Evolutionary conservation across 1,140 invertebrate genomes (phyloP), one percentile per base, ranked within the genome.

Genomic region (Holotrichia oblita): DNA sequence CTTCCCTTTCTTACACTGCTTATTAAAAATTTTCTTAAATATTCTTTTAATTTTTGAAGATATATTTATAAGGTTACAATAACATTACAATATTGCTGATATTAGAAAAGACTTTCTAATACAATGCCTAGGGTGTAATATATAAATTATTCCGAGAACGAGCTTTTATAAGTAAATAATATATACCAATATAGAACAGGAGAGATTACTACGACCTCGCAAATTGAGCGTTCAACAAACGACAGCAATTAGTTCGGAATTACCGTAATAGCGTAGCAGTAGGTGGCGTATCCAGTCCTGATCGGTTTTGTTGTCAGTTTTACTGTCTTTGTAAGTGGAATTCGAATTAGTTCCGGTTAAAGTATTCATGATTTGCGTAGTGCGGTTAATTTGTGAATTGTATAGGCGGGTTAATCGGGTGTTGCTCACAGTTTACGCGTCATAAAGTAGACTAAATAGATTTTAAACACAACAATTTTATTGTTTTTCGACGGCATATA

Each of bases 171-270:
- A 69, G 24, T 14, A 20, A 24, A 69, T 69, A 69, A 69, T 69
- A 69, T 27, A 69, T 69, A 69, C 61, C 61, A 34, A 61, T n/a
- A 61, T 22, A 61, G n/a, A 22, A 22, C 20, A 20, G 59, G n/a
- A 20, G 7, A n/a, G 59, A 61, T 61, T 61, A 61, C 59, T 3
- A 6, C 61, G 61, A 22, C 4, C 20, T 27, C 61, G 22, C 61
- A 17, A 69, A 69, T 69, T 27, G 61, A 69, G 61, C 20, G 61
- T 27, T 69, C 61, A 69, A 17, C 61, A 27, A 69, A 69, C 61
- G 61, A 69, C 61, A 69, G 61, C 61, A 69, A 69, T 69, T 69
- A 69, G 61, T 69, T 69, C 22, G 27, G 61, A 69, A 69, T 69
- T 69, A 34, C 61, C 22, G 20, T 69, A 69, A 10, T 69, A 14